phyloP scores from a whole-genome alignment of 2,888 invertebrate genomes.

The Plutella xylostella region DNA sequence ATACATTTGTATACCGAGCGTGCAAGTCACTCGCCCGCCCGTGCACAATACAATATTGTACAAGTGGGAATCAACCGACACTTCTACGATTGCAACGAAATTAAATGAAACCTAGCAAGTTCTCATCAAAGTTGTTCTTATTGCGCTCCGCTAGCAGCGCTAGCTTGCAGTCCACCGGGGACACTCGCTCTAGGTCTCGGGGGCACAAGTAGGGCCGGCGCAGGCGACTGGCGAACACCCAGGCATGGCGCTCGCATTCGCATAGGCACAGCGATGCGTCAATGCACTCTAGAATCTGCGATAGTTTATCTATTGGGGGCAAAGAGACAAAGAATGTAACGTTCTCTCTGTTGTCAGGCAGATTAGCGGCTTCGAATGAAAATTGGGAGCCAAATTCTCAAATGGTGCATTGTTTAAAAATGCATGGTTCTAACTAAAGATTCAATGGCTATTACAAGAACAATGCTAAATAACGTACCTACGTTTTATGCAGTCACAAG shows the following conservation, averaged over 20 bases:
- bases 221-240: constrained; percentile 31
- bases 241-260: constrained; percentile 20
- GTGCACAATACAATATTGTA: too few relatives aligned
- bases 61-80: constrained; percentile 27
- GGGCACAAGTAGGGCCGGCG: constrained; percentile 40
- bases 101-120: constrained; percentile 61
- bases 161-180: constrained; percentile 31
- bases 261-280: constrained; percentile 22
- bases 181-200: constrained; percentile 32
- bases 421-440: too few relatives aligned
- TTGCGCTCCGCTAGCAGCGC: constrained; percentile 28
- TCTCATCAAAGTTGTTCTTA: constrained; percentile 51
- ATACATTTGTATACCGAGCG: too few relatives aligned
- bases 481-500: too few relatives aligned
- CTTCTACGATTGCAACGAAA: constrained; percentile 53
- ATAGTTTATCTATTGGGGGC: constrained; percentile 35
- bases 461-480: too few relatives aligned
- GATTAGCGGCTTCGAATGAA: too few relatives aligned
- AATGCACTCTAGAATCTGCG: constrained; percentile 29
- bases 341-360: too few relatives aligned
- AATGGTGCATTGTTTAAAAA: too few relatives aligned
- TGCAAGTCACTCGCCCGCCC: too few relatives aligned
- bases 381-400: too few relatives aligned
- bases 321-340: too few relatives aligned
- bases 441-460: too few relatives aligned